These are phyloP conservation scores for Heliconius melpomene DNA, from an alignment of 1,140 invertebrate species.

Conservation along the genomic window DNA sequence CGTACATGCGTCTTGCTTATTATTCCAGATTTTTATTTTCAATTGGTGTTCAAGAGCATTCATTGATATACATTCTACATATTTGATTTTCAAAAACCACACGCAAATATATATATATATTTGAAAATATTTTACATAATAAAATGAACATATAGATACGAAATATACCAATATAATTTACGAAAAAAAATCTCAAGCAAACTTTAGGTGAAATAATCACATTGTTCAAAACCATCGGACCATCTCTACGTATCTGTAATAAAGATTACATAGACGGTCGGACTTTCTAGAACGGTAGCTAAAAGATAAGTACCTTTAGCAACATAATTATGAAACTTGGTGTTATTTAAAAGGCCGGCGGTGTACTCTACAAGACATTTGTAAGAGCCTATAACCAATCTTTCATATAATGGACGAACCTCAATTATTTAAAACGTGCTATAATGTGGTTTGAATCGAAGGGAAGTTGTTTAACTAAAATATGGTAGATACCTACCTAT, in stretches of 20 bases:
- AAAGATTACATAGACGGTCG: constrained; percentile 11
- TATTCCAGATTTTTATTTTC: constrained; percentile 34
- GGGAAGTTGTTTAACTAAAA: constrained; percentile 21
- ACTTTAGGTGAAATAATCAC: neutral
- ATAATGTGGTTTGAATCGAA: constrained; percentile 38
- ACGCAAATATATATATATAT: neutral
- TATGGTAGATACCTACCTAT: no score
- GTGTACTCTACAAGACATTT: constrained; percentile 42
- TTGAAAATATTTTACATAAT: neutral
- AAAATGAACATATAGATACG: neutral
- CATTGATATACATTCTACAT: neutral
- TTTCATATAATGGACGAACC: constrained; percentile 45
- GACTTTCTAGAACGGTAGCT: constrained; percentile 30
- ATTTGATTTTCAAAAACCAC: neutral
- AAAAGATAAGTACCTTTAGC: constrained; percentile 19
- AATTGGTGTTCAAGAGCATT: constrained; percentile 1
- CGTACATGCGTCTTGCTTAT: constrained; percentile 36
- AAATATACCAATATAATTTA: neutral
- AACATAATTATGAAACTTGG: constrained; percentile 32
- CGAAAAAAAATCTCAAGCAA: neutral
- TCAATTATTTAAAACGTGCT: constrained; percentile 51
- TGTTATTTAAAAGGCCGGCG: constrained; percentile 33
- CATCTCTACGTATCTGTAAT: constrained; percentile 18
- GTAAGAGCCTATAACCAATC: constrained; percentile 45
- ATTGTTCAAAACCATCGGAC: constrained; percentile 18